A percentile compares a stretch with the other conserved stretches of the same genome.
Evolutionary conservation across 2,888 invertebrate species (phyloP).

Genomic region (Marasmarcha lunaedactyla): DNA sequence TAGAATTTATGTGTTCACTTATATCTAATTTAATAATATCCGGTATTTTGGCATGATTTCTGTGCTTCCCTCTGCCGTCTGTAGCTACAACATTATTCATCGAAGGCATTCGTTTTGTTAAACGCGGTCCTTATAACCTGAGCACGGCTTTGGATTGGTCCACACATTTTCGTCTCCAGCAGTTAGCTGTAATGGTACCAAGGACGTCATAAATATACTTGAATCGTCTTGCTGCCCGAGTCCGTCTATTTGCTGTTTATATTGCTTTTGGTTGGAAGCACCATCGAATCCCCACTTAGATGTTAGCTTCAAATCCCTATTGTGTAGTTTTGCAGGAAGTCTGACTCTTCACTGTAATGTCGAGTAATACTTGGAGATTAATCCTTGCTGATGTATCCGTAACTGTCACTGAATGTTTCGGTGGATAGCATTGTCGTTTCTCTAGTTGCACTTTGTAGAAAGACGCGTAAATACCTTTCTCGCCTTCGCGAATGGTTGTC

Average conservation of each 20-base stretch:
- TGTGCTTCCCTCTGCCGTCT: too few relatives aligned
- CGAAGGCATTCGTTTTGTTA: too few relatives aligned
- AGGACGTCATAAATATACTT: constrained; percentile 10
- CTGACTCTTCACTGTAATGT: background rate
- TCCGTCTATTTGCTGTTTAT: constrained; percentile 7
- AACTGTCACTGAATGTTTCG: constrained; percentile 5
- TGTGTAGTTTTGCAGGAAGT: constrained; percentile 6
- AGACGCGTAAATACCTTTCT: constrained; percentile 3
- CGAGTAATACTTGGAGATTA: constrained; percentile 7
- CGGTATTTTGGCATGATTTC: too few relatives aligned
- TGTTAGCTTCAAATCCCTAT: constrained; percentile 6
- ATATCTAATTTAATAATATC: too few relatives aligned
- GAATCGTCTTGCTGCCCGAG: constrained; percentile 6
- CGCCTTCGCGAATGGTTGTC: constrained; percentile 4
- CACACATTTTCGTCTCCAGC: constrained; percentile 7
- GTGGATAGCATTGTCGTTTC: constrained; percentile 4
- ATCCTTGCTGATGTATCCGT: constrained; percentile 7
- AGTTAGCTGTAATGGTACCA: constrained; percentile 9
- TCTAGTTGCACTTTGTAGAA: constrained; percentile 4
- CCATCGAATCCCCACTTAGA: constrained; percentile 11
- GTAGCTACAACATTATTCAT: too few relatives aligned
- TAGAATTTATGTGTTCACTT: too few relatives aligned
- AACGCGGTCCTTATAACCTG: too few relatives aligned
- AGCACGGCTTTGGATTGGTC: constrained; percentile 11
- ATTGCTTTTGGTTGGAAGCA: constrained; percentile 10